These are phyloP conservation scores for Drosophila sordidula DNA, from an alignment of 2,888 invertebrate species.

Conservation along the genomic window DNA sequence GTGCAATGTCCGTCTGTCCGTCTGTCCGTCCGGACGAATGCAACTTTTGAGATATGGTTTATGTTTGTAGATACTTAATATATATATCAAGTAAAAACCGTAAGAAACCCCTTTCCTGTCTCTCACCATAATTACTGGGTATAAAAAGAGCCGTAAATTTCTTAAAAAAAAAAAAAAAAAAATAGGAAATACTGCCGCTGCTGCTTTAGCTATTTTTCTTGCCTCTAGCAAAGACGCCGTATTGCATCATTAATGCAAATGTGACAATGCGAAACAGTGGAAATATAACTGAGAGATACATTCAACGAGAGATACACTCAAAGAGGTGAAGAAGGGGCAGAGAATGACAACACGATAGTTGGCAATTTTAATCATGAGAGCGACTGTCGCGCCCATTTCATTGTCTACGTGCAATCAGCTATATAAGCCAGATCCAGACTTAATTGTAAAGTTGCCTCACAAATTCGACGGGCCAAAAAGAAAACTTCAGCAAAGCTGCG, in stretches of 20 bases:
- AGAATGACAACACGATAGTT: slow-evolving; percentile 14
- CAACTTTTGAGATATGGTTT: too few relatives aligned
- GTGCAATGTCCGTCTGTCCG: too few relatives aligned
- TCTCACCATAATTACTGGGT: neutral
- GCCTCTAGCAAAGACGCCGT: slow-evolving; percentile 48
- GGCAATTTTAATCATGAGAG: slow-evolving; percentile 40
- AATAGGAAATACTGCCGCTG: slow-evolving; percentile 57
- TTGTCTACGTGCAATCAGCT: slow-evolving; percentile 16
- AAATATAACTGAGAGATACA: neutral
- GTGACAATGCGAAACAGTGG: slow-evolving; percentile 37
- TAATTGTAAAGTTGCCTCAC: neutral
- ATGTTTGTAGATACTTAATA: too few relatives aligned
- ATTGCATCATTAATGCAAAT: slow-evolving; percentile 68
- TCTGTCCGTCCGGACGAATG: too few relatives aligned
- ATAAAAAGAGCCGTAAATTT: slow-evolving; percentile 1
- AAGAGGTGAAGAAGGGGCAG: neutral
- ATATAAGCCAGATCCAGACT: neutral
- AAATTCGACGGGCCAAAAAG: neutral
- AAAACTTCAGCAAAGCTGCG: neutral
- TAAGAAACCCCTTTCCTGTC: too few relatives aligned
- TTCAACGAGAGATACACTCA: too few relatives aligned
- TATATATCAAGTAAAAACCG: too few relatives aligned
- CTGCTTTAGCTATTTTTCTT: slow-evolving; percentile 28
- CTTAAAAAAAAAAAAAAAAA: neutral
- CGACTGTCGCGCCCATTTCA: slow-evolving; percentile 32